A percentile compares a stretch with the other conserved stretches of the same genome.
Evolutionary conservation across 2,797 vertebrate species (phyloP).

Genomic region (Decapterus maruadsi): DNA sequence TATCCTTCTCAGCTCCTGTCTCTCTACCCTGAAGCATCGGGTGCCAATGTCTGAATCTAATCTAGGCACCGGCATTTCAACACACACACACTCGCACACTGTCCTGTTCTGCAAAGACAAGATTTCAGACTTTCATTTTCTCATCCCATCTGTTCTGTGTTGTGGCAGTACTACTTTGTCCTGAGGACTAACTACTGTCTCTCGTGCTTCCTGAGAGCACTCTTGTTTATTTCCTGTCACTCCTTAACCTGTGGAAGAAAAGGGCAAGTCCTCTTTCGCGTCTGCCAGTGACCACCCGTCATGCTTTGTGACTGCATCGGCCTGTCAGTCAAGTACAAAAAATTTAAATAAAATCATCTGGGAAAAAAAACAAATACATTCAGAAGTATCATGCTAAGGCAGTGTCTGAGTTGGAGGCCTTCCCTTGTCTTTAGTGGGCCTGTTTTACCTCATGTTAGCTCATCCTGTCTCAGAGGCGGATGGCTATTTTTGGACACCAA

Average conservation of each 20-base stretch:
- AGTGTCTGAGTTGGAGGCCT: slow-evolving; percentile 42
- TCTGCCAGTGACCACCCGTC: slow-evolving; percentile 14
- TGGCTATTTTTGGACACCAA: slow-evolving; percentile 53
- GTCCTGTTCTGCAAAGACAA: slow-evolving; percentile 37
- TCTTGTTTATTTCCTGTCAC: slow-evolving; percentile 75
- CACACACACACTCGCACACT: slow-evolving; percentile 17
- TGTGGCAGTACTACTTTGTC: slow-evolving; percentile 63
- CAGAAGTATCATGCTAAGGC: slow-evolving; percentile 76
- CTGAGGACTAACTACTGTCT: slow-evolving; percentile 66
- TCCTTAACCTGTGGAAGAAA: slow-evolving; percentile 81
- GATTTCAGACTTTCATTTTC: slow-evolving; percentile 13
- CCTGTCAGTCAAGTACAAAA: slow-evolving; percentile 36
- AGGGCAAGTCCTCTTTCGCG: slow-evolving; percentile 47
- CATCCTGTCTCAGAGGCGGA: slow-evolving; percentile 37
- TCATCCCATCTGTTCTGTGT: slow-evolving; percentile 19
- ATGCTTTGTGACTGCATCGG: slow-evolving; percentile 27
- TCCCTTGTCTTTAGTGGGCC: slow-evolving; percentile 31
- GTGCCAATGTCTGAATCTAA: slow-evolving; percentile 50
- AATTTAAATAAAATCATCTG: neutral
- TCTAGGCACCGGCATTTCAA: slow-evolving; percentile 28
- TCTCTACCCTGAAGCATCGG: slow-evolving; percentile 45
- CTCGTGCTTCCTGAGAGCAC: slow-evolving; percentile 65
- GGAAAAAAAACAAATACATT: slow-evolving; percentile 66
- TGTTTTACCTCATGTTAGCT: slow-evolving; percentile 38
- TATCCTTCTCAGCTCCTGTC: slow-evolving; percentile 23